phyloP scores from a whole-genome alignment of 1,140 invertebrate genomes.

The Ericerus pela region DNA sequence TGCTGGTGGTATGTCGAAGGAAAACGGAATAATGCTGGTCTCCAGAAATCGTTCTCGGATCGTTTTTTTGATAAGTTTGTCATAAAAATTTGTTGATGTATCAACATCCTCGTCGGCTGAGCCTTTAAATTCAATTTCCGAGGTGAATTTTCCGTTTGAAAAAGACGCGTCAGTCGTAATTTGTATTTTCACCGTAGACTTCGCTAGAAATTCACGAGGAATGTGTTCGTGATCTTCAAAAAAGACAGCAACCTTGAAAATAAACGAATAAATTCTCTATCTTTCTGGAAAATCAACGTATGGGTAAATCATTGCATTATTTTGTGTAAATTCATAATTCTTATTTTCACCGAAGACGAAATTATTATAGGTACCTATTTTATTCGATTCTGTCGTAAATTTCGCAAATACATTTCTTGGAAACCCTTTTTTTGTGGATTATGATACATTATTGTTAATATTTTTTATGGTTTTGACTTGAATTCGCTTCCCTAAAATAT shows the following conservation, averaged over 20 bases:
- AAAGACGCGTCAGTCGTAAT: conserved; percentile 17
- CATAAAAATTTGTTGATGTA: conserved; percentile 14
- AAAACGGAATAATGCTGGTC: conserved; percentile 27
- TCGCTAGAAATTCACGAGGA: conserved; percentile 23
- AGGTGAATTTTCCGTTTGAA: conserved; percentile 16
- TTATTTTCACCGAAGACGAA: no score
- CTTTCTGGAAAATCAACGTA: no score
- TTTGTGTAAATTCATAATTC: no score
- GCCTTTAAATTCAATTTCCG: conserved; percentile 17
- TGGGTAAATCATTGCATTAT: no score
- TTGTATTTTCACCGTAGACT: conserved; percentile 24
- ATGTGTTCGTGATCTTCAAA: conserved; percentile 28
- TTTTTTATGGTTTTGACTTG: no score
- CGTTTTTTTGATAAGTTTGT: conserved; percentile 16
- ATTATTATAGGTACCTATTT: no score
- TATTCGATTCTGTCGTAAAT: no score
- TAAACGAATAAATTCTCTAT: conserved; percentile 14
- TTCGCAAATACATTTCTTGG: no score
- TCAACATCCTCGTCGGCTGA: conserved; percentile 16
- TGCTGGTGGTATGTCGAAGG: conserved; percentile 27
- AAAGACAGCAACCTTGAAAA: conserved; percentile 27
- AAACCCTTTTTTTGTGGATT: no score
- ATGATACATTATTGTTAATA: no score
- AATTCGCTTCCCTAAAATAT: no score
- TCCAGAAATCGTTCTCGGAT: conserved; percentile 18